phyloP scores from a whole-genome alignment of 1,140 invertebrate genomes.

The Gyrodactylus salaris region DNA sequence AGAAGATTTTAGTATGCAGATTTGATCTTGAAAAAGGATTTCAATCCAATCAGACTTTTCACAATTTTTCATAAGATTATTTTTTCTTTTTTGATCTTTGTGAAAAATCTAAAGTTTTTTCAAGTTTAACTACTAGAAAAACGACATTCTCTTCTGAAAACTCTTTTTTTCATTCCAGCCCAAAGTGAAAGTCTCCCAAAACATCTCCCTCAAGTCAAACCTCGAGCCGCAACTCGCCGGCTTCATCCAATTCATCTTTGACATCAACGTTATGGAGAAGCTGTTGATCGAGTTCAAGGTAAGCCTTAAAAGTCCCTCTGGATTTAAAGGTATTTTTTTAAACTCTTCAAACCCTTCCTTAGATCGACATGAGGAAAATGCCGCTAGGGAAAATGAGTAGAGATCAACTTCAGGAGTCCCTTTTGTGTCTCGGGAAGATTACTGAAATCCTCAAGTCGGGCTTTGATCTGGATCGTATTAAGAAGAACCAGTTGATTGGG shows the following conservation, averaged over 20 bases:
- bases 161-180: neutral
- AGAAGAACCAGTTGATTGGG: conserved; percentile 32
- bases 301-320: too few species aligned
- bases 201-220: conserved; percentile 27
- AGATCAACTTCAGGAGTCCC: conserved; percentile 46
- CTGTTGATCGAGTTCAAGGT: conserved; percentile 67
- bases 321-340: too few species aligned
- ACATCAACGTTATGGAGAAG: conserved; percentile 58
- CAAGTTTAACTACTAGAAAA: too few species aligned
- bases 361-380: conserved; percentile 83
- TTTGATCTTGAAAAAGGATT: too few species aligned
- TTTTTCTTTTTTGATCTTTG: too few species aligned
- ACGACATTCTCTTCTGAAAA: too few species aligned
- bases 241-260: conserved; percentile 51
- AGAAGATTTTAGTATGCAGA: too few species aligned
- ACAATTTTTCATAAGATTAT: neutral
- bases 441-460: conserved; percentile 28
- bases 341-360: too few species aligned
- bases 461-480: conserved; percentile 19
- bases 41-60: neutral
- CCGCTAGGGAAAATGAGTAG: conserved; percentile 71
- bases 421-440: conserved; percentile 40
- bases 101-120: too few species aligned
- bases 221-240: conserved; percentile 41
- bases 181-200: neutral